Evolutionary conservation across 2,797 vertebrate species (phyloP), one percentile per base, ranked within the genome.

Genomic region (Oophaga sylvatica): DNA sequence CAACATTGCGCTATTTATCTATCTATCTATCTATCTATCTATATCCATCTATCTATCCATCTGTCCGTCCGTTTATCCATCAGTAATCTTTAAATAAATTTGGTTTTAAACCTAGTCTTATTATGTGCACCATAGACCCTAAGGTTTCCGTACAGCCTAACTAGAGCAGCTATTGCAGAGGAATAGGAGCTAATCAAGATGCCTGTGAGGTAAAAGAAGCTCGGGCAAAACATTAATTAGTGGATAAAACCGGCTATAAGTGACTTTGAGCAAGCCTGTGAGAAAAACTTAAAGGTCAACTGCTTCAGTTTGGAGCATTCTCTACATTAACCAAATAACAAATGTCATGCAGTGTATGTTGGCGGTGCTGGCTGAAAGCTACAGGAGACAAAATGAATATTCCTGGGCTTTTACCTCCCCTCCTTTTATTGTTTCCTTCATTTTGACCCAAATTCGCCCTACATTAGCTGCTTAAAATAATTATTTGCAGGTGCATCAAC

Each of bases 261-360:
- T 86, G 88, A 86, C 88, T 89, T 59, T 71, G 80, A 89, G 88
- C 84, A 83, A 85, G 88, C 84, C 88, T 89, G 84, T 56, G 65
- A 86, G 88, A 86, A 73, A 86, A 86, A 78, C 84, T 67, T 77
- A 89, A 89, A 89, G 88, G 88, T 89, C 88, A 89, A 79, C 80
- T 77, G 68, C 88, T 83, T 89, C 80, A 86, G 80, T 79, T 83
- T 86, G 84, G 84, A 89, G 88, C 80, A 86, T 86, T 89, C 83
- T 86, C 84, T 89, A 41, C 80, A 86, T 89, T 86, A 86, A 83
- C 88, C 80, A 83, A 89, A 89, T 89, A 86, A 89, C 80, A 89
- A 89, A 89, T 89, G 88, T 89, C 84, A 89, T 79, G 80, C 63
- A 82, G 79, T 70, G 73, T 86, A 71, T 86, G 87, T 67, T 86